Evolutionary conservation across 2,113 vertebrate species (phyloP).

Genomic region (Neotoma lepida): DNA sequence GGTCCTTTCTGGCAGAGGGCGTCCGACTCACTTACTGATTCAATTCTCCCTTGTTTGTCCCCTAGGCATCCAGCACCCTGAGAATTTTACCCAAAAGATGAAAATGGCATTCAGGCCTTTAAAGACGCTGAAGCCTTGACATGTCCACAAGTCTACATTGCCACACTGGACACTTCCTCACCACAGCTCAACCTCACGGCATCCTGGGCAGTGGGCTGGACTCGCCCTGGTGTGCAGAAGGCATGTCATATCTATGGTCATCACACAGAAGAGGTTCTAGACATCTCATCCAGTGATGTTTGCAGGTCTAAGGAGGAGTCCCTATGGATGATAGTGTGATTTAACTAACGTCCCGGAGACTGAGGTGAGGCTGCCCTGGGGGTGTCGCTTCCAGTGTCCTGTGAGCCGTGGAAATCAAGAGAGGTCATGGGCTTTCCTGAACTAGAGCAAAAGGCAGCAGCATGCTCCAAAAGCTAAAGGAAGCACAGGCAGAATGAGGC

Average conservation of each 20-base stretch:
- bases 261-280: neutral
- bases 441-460: neutral
- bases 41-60: neutral
- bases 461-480: neutral
- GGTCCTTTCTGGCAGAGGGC: neutral
- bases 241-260: neutral
- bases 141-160: neutral
- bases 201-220: too few relatives aligned
- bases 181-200: accelerated
- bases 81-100: neutral
- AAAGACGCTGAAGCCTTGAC: neutral
- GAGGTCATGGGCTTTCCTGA: neutral
- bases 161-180: neutral
- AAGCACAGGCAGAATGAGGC: neutral
- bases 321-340: neutral
- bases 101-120: neutral
- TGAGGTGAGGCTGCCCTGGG: accelerated
- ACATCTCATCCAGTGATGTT: too few relatives aligned
- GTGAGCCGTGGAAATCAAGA: too few relatives aligned
- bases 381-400: neutral
- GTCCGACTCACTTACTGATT: neutral
- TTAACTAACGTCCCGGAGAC: too few relatives aligned
- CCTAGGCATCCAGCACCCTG: accelerated
- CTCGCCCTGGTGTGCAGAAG: accelerated
- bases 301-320: neutral